A percentile compares a stretch with the other conserved stretches of the same genome.
These are phyloP conservation scores for Epirrita christyi DNA, from an alignment of 2,888 invertebrate genomes.

Conservation along the genomic window DNA sequence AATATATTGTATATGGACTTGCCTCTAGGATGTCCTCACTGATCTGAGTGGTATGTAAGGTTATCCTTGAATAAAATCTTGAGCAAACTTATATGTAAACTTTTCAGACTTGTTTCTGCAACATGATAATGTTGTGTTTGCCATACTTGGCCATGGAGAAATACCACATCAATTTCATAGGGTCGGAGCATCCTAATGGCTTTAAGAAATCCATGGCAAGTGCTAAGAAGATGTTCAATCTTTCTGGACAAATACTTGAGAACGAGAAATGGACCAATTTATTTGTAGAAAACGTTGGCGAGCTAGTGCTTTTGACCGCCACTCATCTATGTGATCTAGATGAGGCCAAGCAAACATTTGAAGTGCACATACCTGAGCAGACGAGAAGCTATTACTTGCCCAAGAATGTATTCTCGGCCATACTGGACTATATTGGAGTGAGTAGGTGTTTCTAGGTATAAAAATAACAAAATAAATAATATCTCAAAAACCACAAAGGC, in stretches of 20 bases:
- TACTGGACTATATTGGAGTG: conserved; percentile 76
- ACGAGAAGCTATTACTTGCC: conserved; percentile 70
- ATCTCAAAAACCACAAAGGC: too few relatives aligned
- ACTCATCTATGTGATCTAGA: conserved; percentile 64
- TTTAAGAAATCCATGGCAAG: conserved; percentile 46
- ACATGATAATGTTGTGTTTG: conserved; percentile 65
- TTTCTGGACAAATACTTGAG: conserved; percentile 60
- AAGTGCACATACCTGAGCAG: conserved; percentile 54
- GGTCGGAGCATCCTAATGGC: conserved; percentile 37
- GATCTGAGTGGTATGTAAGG: too few relatives aligned
- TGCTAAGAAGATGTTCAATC: conserved; percentile 62
- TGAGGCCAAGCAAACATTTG: conserved; percentile 57
- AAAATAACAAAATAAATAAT: too few relatives aligned
- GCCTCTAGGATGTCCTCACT: too few relatives aligned
- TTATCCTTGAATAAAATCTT: too few relatives aligned
- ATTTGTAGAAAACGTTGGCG: conserved; percentile 70
- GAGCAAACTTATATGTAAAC: neutral
- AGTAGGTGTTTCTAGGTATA: conserved; percentile 36
- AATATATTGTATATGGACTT: too few relatives aligned
- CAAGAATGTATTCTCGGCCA: conserved; percentile 60
- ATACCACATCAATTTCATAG: conserved; percentile 54
- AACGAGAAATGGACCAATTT: conserved; percentile 67
- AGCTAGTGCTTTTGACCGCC: conserved; percentile 61
- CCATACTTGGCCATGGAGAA: conserved; percentile 70
- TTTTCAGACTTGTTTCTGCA: conserved; percentile 69